Percentiles rank a stretch among this genome's conserved stretches.
These are phyloP conservation scores for Clarias platycephalus DNA, from an alignment of 2,797 vertebrate species.

Conservation along the genomic window DNA sequence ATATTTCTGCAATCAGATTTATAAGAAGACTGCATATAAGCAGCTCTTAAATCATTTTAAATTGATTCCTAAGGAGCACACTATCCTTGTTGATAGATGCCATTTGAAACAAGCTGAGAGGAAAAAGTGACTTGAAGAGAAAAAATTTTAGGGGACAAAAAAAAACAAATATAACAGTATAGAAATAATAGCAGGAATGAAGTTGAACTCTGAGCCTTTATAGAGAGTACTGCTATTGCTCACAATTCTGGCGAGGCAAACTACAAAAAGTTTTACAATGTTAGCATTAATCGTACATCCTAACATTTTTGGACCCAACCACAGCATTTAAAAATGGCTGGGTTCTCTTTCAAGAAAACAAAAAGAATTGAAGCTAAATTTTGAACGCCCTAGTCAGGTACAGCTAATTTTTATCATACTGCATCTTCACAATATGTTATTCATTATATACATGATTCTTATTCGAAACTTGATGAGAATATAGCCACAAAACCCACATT, in stretches of 20 bases:
- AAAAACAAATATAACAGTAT: neutral
- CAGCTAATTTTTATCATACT: slow-evolving; percentile 11
- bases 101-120: neutral
- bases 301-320: slow-evolving; percentile 46
- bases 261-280: neutral
- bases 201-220: slow-evolving; percentile 49
- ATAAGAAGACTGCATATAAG: neutral
- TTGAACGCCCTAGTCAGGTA: slow-evolving; percentile 41
- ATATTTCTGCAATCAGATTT: neutral
- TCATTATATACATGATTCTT: neutral
- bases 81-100: neutral
- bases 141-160: neutral
- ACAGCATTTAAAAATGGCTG: slow-evolving; percentile 44
- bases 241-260: neutral
- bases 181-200: neutral
- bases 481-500: slow-evolving; percentile 42
- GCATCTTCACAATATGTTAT: neutral
- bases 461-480: slow-evolving; percentile 30
- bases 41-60: neutral
- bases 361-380: slow-evolving; percentile 16
- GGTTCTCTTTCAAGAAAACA: slow-evolving; percentile 24
- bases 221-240: slow-evolving; percentile 42
- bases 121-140: neutral
- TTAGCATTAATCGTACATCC: slow-evolving; percentile 12
- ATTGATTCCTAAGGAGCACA: neutral